phyloP scores from a whole-genome alignment of 2,113 vertebrate species.

The Brachionichthys hirsutus region DNA sequence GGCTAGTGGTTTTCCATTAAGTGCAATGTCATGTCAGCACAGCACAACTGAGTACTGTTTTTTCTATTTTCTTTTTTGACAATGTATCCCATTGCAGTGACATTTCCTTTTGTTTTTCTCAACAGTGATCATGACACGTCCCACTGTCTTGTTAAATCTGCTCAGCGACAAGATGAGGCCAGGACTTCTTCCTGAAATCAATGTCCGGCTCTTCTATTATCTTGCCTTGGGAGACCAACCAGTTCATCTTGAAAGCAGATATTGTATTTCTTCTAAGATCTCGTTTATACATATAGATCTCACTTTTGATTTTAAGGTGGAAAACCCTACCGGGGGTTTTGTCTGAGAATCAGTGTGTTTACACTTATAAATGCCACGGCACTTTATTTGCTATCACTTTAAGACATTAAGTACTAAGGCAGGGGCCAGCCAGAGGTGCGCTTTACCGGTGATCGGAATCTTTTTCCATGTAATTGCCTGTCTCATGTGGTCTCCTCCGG shows the following conservation, averaged over 20 bases:
- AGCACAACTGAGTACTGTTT: no score
- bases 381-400: constrained; percentile 30
- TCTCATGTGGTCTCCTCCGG: constrained; percentile 62
- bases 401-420: constrained; percentile 27
- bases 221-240: constrained; percentile 1
- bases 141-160: constrained; percentile 4
- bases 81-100: no score
- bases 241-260: constrained; percentile 13
- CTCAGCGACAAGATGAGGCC: not conserved
- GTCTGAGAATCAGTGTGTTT: constrained; percentile 36
- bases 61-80: no score
- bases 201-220: constrained; percentile 25
- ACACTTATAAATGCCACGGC: constrained; percentile 32
- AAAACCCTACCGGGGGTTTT: constrained; percentile 3
- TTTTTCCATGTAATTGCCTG: constrained; percentile 64
- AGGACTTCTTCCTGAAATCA: constrained; percentile 18
- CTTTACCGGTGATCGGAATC: constrained; percentile 56
- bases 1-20: no score
- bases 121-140: not conserved
- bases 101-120: constrained; percentile 5
- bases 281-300: constrained; percentile 27
- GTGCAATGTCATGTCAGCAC: no score
- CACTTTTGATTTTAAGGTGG: constrained; percentile 29
- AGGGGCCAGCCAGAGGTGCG: constrained; percentile 12
- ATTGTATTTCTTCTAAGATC: constrained; percentile 42